A percentile compares a stretch with the other conserved stretches of the same genome.
These are phyloP conservation scores for Cynopterus brachyotis DNA, from an alignment of 2,113 vertebrate species.

Conservation along the genomic window DNA sequence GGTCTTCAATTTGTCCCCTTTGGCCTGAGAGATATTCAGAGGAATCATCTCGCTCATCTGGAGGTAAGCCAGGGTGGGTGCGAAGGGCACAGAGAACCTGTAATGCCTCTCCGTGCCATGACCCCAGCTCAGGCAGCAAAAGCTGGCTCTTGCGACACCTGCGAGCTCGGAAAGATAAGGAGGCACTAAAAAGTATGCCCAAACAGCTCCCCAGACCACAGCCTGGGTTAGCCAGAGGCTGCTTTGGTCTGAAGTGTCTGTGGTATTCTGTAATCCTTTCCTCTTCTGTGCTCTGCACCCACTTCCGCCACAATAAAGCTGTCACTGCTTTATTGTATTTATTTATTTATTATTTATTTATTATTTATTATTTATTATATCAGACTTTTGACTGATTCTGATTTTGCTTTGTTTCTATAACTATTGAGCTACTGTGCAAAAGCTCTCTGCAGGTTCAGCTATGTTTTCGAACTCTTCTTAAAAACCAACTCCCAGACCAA, in stretches of 20 bases:
- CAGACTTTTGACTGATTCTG: neutral
- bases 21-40: neutral
- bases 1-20: neutral
- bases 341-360: too few relatives aligned
- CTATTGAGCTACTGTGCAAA: neutral
- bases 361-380: too few relatives aligned
- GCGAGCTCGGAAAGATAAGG: neutral
- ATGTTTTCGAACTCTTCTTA: neutral
- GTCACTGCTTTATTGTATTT: too few relatives aligned
- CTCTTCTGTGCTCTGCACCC: neutral
- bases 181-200: neutral
- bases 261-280: neutral
- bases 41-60: neutral
- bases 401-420: neutral
- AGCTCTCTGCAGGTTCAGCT: neutral
- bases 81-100: neutral
- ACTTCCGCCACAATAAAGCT: neutral
- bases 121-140: neutral
- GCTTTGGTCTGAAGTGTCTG: neutral
- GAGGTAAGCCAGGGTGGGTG: neutral
- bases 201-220: neutral
- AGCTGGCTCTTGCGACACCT: neutral
- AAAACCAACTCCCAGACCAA: neutral
- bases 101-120: neutral
- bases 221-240: rapidly evolving